Evolutionary conservation across 2,888 invertebrate genomes (phyloP).

Genomic region (Adineta ricciae): DNA sequence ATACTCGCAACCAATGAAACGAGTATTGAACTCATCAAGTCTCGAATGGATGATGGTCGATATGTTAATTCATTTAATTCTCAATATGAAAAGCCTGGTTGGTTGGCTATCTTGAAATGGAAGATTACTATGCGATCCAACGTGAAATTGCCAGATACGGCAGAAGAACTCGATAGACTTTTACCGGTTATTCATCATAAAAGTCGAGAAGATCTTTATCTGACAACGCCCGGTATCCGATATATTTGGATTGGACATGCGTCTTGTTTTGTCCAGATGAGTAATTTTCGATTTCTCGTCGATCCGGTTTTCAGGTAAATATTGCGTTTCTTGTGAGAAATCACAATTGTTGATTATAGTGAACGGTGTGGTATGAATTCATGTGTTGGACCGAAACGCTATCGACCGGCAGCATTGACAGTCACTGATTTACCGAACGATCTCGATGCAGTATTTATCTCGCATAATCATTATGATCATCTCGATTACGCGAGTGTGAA

Average conservation of each 20-base stretch:
- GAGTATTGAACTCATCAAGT: too few species aligned
- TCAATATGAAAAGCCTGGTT: background rate
- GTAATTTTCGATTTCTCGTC: conserved; percentile 49
- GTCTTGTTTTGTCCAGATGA: conserved; percentile 50
- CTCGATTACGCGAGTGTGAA: conserved; percentile 46
- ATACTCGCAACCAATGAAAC: too few species aligned
- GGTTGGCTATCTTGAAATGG: background rate
- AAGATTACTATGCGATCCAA: background rate
- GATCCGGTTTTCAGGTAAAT: conserved; percentile 53
- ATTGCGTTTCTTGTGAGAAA: conserved; percentile 37
- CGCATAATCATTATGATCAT: conserved; percentile 55
- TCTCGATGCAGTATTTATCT: conserved; percentile 52
- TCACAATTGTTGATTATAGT: background rate
- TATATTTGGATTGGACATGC: conserved; percentile 54
- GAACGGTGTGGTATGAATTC: background rate
- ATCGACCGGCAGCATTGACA: conserved; percentile 41
- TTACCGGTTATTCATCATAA: background rate
- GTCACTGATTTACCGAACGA: conserved; percentile 48
- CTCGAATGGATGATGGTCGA: background rate
- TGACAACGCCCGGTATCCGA: background rate
- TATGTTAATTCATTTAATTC: background rate
- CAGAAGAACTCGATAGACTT: background rate
- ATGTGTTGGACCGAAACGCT: conserved; percentile 26
- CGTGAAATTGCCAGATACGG: background rate
- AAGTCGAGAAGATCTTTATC: background rate